These are phyloP conservation scores for Alcis repandata DNA, from an alignment of 2,888 invertebrate genomes.

Conservation along the genomic window DNA sequence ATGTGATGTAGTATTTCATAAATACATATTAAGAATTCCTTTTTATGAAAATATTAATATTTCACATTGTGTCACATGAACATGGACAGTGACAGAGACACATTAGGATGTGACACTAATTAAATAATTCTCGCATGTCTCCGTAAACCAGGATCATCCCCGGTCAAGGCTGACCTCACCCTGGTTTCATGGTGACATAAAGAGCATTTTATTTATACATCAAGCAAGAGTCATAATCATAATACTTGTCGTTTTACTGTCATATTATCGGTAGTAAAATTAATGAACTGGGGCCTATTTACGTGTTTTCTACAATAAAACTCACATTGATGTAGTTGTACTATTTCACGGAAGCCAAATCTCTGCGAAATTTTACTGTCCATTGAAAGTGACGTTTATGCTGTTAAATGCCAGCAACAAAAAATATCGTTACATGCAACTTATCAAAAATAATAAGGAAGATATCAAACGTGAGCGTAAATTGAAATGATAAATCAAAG, in stretches of 20 bases:
- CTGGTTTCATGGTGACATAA: slow-evolving; percentile 48
- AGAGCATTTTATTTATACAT: slow-evolving; percentile 47
- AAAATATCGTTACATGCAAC: slow-evolving; percentile 28
- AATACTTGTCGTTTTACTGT: slow-evolving; percentile 42
- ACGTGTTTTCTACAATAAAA: slow-evolving; percentile 18
- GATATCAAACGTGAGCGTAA: slow-evolving; percentile 42
- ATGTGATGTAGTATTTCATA: not conserved
- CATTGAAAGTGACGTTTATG: slow-evolving; percentile 20
- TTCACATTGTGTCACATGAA: not conserved
- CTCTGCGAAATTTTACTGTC: slow-evolving; percentile 7
- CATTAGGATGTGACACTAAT: slow-evolving; percentile 30
- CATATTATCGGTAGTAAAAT: slow-evolving; percentile 34
- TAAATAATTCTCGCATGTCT: slow-evolving; percentile 41
- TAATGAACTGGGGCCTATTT: slow-evolving; percentile 30
- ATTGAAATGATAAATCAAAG: slow-evolving; percentile 54
- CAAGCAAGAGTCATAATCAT: slow-evolving; percentile 36
- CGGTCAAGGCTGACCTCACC: slow-evolving; percentile 56
- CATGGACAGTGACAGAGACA: too few species aligned
- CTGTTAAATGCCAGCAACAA: slow-evolving; percentile 18
- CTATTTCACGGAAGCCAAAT: slow-evolving; percentile 2
- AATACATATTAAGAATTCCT: not conserved
- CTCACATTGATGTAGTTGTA: not conserved
- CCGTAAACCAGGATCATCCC: slow-evolving; percentile 46
- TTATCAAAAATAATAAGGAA: slow-evolving; percentile 54
- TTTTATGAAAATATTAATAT: not conserved